Evolutionary conservation across 2,113 vertebrate genomes (phyloP), one percentile per base, ranked within the genome.

Genomic region (Ardeotis arabs): DNA sequence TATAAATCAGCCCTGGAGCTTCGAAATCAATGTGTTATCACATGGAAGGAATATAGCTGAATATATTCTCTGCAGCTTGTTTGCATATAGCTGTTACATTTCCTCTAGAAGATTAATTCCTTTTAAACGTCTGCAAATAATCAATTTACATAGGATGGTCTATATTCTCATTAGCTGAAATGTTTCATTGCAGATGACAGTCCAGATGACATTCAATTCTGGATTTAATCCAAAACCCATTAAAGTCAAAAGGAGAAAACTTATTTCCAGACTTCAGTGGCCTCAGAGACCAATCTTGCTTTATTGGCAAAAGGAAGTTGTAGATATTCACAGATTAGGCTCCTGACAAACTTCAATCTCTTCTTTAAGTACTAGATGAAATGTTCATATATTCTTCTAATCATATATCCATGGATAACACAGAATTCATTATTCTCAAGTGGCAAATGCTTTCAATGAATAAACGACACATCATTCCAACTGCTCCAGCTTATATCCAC

Each of bases 341-440:
- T 94, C 89, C 72, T 98, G 96, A 59, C 96, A 93, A 29, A 96
- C 91, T 45, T 88, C 92, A 25, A 93, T 73, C 27, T 98, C 97
- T 59, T 96, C 91, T 76, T 83, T 93, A 27, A 98, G 97, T 88
- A 98, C 49, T 41, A 97, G 96, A 95, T 98, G 98, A 88, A 98
- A 96, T 39, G 86, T 89, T 98, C 97, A 49, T 98, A 98, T 28
- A 88, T 97, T 59, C 97, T 97, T 85, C 87, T 84, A 67, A 83
- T 96, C 29, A 87, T 96, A 49, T 97, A 98, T 24, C 98, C 98
- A 49, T 97, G 98, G 89, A 98, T 98, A 62, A 97, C 97, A 44
- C 98, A 97, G 97, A 98, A 97, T 98, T 99, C 83, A 95, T 98
- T 97, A 98, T 98, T 98, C 90, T 90, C 96, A 62, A 97, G 95